Conservation (phyloP, 2,888 invertebrate genomes). For the Chymomyza amoena region DNA sequence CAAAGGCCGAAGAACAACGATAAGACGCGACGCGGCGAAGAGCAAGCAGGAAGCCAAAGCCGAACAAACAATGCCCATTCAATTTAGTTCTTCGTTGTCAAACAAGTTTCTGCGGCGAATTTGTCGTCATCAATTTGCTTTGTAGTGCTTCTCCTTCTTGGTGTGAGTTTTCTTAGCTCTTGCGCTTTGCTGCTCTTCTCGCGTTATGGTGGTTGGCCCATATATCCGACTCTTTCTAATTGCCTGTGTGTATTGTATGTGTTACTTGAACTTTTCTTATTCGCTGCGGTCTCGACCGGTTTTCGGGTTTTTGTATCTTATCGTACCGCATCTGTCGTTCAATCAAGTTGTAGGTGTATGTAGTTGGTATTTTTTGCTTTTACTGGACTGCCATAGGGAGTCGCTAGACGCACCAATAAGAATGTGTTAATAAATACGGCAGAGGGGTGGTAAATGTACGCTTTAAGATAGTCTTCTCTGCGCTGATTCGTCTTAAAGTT, state of each 20-base stretch:
- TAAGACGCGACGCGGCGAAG: no score
- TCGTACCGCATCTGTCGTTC: conserved; percentile 24
- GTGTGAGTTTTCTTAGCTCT: conserved; percentile 63
- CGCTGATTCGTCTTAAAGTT: not conserved
- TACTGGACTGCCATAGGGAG: conserved; percentile 12
- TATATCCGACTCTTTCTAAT: conserved; percentile 40
- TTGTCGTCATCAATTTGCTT: conserved; percentile 34
- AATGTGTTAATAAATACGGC: not conserved
- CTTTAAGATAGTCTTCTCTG: not conserved
- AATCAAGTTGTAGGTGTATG: conserved; percentile 22
- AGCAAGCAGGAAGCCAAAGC: not conserved
- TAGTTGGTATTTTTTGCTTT: conserved; percentile 18
- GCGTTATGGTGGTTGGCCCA: conserved; percentile 24
- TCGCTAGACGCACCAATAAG: conserved; percentile 35
- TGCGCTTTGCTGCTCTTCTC: not conserved
- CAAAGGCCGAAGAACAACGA: no score
- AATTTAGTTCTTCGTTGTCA: conserved; percentile 6
- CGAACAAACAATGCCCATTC: conserved; percentile 32
- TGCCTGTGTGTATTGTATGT: conserved; percentile 6
- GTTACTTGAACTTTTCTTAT: conserved; percentile 51
- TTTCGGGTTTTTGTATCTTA: conserved; percentile 37
- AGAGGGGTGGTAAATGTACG: not conserved
- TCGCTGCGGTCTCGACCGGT: conserved; percentile 35
- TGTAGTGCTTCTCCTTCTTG: conserved; percentile 44
- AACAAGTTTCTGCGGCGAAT: conserved; percentile 61